A percentile compares a stretch with the other conserved stretches of the same genome.
Evolutionary conservation across 2,113 vertebrate species (phyloP).

Genomic region (Tiliqua scincoides): DNA sequence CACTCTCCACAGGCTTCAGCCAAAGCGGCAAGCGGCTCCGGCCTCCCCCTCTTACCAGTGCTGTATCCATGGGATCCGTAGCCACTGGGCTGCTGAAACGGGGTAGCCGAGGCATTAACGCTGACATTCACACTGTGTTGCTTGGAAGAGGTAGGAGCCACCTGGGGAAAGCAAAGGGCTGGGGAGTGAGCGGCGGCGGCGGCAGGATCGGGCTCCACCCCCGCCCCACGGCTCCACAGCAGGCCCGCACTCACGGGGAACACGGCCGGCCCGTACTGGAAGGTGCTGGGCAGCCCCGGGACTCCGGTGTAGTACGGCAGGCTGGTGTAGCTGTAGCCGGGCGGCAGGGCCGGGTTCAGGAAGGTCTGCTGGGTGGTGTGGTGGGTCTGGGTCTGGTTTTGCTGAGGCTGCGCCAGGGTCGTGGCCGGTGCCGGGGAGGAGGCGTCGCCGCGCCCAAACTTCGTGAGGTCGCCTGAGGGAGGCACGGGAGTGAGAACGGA

Average conservation of each 20-base stretch:
- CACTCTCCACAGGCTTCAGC: not conserved
- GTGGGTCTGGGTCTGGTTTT: conserved; percentile 95
- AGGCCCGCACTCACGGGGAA: conserved; percentile 91
- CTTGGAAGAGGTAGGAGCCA: conserved; percentile 97
- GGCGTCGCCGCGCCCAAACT: conserved; percentile 93
- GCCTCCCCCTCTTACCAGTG: conserved; percentile 81
- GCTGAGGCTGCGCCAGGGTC: conserved; percentile 93
- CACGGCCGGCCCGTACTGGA: conserved; percentile 97
- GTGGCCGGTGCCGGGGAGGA: conserved; percentile 94
- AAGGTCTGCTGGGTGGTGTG: conserved; percentile 97
- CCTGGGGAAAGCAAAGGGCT: conserved; percentile 72
- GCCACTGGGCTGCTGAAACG: conserved; percentile 95
- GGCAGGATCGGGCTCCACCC: not conserved
- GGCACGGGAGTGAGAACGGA: not conserved
- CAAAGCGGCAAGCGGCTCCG: not conserved
- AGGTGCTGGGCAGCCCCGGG: conserved; percentile 95
- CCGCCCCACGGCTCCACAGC: not conserved
- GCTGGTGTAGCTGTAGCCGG: conserved; percentile 98
- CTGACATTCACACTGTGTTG: conserved; percentile 97
- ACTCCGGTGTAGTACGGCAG: conserved; percentile 98
- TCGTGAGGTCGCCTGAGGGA: conserved; percentile 87
- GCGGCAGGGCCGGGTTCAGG: conserved; percentile 94
- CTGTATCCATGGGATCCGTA: conserved; percentile 96
- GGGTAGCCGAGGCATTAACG: conserved; percentile 92
- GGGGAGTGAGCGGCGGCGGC: conserved; percentile 16